Percentiles rank a stretch among this genome's conserved stretches.
Evolutionary conservation across 2,888 invertebrate genomes (phyloP).

Genomic region (Drosophila merina): DNA sequence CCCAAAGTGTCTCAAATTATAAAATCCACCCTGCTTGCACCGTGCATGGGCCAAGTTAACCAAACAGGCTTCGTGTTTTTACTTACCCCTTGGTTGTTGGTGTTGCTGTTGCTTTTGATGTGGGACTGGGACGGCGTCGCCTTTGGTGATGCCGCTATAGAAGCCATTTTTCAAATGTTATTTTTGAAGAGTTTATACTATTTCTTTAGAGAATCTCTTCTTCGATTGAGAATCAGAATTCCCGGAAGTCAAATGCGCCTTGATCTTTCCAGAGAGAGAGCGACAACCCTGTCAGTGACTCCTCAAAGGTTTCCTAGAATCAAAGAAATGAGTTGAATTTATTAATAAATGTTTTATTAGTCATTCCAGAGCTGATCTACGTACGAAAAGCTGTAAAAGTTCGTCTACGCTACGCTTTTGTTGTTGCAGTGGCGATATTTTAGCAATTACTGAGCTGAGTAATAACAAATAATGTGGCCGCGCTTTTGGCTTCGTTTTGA

Average conservation of each 20-base stretch:
- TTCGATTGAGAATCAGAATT: slow-evolving; percentile 58
- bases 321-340: too few species aligned
- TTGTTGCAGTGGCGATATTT: slow-evolving; percentile 56
- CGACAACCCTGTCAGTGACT: slow-evolving; percentile 19
- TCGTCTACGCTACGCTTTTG: slow-evolving; percentile 30
- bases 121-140: slow-evolving; percentile 34
- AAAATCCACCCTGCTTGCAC: slow-evolving; percentile 59
- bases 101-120: slow-evolving; percentile 30
- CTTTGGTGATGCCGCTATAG: slow-evolving; percentile 51
- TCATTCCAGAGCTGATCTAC: slow-evolving; percentile 23
- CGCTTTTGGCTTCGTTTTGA: slow-evolving; percentile 47
- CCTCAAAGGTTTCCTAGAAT: slow-evolving; percentile 47
- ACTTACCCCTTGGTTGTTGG: slow-evolving; percentile 73
- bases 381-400: not conserved
- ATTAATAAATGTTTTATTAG: slow-evolving; percentile 14
- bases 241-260: slow-evolving; percentile 50
- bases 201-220: slow-evolving; percentile 3
- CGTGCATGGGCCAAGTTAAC: slow-evolving; percentile 71
- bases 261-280: slow-evolving; percentile 13
- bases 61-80: slow-evolving; percentile 32
- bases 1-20: slow-evolving; percentile 30
- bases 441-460: slow-evolving; percentile 79
- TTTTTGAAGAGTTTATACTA: slow-evolving; percentile 11
- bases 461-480: slow-evolving; percentile 76
- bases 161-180: slow-evolving; percentile 38